A percentile compares a stretch with the other conserved stretches of the same genome.
These are phyloP conservation scores for Anhinga rufa DNA, from an alignment of 2,113 vertebrate species.

Conservation along the genomic window DNA sequence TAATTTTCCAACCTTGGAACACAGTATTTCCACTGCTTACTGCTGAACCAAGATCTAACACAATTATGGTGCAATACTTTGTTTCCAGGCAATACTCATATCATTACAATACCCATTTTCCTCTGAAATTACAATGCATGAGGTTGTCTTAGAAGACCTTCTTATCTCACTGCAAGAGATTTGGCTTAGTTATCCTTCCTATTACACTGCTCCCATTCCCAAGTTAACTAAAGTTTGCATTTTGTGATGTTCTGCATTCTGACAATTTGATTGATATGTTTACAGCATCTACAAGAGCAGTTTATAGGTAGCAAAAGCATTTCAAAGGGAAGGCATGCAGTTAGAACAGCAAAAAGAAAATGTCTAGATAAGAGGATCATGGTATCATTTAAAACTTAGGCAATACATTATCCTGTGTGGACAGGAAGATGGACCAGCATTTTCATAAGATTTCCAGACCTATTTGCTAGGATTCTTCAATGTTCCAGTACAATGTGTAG, in stretches of 20 bases:
- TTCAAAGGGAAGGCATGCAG: neutral
- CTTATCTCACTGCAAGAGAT: neutral
- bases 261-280: slow-evolving; percentile 1
- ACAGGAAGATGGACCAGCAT: neutral
- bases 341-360: neutral
- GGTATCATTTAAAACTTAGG: neutral
- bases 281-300: neutral
- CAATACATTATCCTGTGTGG: neutral
- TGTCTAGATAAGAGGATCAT: neutral
- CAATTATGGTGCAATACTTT: neutral
- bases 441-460: neutral
- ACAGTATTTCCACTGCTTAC: neutral
- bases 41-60: neutral
- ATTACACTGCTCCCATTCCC: neutral
- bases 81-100: neutral
- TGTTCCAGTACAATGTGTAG: neutral
- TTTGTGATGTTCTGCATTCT: neutral
- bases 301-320: neutral
- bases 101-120: neutral
- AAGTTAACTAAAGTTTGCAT: neutral
- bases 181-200: neutral
- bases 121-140: neutral
- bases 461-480: neutral
- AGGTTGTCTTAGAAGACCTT: neutral
- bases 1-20: neutral